Conservation (phyloP, 2,797 vertebrate genomes). For the Choloepus didactylus region DNA sequence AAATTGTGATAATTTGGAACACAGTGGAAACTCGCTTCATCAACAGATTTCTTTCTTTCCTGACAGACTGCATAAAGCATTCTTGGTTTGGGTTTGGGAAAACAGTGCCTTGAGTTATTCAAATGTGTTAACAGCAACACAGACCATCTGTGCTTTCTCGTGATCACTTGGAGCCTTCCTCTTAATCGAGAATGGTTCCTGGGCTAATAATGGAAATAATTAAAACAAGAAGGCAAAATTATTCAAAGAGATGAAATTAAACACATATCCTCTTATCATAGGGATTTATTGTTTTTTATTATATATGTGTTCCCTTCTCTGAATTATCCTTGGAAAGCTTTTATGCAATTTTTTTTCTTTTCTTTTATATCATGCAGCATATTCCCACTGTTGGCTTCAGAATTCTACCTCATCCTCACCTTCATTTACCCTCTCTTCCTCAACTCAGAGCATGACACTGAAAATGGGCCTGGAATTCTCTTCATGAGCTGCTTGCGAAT, state of each 20-base stretch:
- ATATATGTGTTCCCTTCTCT: not conserved
- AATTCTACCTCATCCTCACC: no score
- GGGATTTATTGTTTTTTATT: not conserved
- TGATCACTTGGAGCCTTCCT: not conserved
- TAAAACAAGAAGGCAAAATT: not conserved
- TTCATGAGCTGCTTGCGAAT: fast-evolving
- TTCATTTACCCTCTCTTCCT: not conserved
- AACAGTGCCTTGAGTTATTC: not conserved
- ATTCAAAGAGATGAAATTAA: not conserved
- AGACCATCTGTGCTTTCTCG: not conserved
- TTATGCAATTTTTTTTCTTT: no score
- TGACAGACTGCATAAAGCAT: not conserved
- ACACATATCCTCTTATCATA: not conserved
- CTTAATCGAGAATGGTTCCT: not conserved
- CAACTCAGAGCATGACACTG: fast-evolving
- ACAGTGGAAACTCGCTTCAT: not conserved
- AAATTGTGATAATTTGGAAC: slow-evolving; percentile 51
- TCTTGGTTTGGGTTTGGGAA: not conserved
- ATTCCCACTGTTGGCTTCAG: not conserved
- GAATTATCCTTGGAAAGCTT: not conserved
- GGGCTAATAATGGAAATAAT: not conserved
- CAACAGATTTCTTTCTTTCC: slow-evolving; percentile 2
- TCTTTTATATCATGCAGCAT: not conserved
- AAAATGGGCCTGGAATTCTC: no score
- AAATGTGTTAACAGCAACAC: not conserved